phyloP scores from a whole-genome alignment of 2,113 vertebrate genomes.

The Ophthalmotilapia sp. region DNA sequence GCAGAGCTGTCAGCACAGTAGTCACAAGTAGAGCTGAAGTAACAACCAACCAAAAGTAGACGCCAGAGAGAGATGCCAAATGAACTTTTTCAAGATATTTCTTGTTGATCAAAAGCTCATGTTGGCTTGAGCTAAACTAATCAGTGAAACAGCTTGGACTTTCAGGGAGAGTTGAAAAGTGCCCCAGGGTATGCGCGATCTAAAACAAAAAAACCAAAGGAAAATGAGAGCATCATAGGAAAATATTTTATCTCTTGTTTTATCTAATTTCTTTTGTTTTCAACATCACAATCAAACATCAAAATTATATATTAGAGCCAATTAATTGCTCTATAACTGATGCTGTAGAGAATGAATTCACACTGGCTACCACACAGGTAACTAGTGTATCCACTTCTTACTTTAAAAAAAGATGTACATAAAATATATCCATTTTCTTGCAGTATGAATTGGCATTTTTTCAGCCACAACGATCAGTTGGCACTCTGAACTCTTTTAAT shows the following conservation, averaged over 20 bases:
- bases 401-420: neutral
- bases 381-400: neutral
- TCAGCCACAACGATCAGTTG: neutral
- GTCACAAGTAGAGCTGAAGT: neutral
- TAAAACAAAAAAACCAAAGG: accelerated
- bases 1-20: neutral
- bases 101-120: neutral
- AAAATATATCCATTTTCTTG: neutral
- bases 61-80: neutral
- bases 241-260: neutral
- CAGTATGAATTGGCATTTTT: neutral
- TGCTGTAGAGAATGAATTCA: neutral
- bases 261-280: neutral
- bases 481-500: neutral
- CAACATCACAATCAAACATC: neutral
- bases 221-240: neutral
- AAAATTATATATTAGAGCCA: neutral
- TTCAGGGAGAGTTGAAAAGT: neutral
- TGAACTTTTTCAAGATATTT: neutral
- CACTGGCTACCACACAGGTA: neutral
- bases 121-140: neutral
- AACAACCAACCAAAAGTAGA: neutral
- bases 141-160: neutral
- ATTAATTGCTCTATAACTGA: neutral
- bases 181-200: neutral